phyloP scores from a whole-genome alignment of 2,797 vertebrate species.

The Myotis vivesi region DNA sequence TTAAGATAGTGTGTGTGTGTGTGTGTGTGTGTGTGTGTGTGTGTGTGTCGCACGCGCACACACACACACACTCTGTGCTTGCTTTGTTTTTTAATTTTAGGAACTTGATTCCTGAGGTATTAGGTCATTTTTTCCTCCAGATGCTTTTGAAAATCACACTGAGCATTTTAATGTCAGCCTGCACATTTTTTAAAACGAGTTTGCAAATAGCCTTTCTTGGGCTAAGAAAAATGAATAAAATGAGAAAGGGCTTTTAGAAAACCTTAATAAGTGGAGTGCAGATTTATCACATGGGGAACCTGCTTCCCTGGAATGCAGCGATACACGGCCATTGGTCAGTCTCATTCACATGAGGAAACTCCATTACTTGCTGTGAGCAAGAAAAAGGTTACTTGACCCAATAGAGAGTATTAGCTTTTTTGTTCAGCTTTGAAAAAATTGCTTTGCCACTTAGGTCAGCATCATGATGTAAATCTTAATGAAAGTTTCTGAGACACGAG shows the following conservation, averaged over 20 bases:
- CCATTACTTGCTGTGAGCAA: conserved; percentile 57
- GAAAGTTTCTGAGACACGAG: conserved; percentile 75
- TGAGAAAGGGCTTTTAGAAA: conserved; percentile 22
- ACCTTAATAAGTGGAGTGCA: conserved; percentile 30
- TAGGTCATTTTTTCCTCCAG: neutral
- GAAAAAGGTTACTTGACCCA: conserved; percentile 67
- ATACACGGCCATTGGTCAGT: neutral
- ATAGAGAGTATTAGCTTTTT: conserved; percentile 38
- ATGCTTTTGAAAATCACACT: conserved; percentile 38
- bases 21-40: neutral
- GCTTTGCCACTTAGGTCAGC: conserved; percentile 76
- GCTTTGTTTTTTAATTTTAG: conserved; percentile 25
- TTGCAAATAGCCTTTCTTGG: conserved; percentile 6
- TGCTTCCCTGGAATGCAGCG: neutral
- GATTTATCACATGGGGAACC: neutral
- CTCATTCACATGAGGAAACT: conserved; percentile 50
- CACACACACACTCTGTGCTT: neutral
- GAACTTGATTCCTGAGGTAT: neutral
- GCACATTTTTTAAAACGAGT: neutral
- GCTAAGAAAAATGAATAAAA: conserved; percentile 56
- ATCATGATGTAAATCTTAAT: conserved; percentile 78
- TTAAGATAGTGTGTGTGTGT: neutral
- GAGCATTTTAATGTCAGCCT: neutral
- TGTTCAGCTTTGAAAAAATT: conserved; percentile 75
- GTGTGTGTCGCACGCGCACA: neutral